These are phyloP conservation scores for Indri indri DNA, from an alignment of 2,113 vertebrate genomes.

Conservation along the genomic window DNA sequence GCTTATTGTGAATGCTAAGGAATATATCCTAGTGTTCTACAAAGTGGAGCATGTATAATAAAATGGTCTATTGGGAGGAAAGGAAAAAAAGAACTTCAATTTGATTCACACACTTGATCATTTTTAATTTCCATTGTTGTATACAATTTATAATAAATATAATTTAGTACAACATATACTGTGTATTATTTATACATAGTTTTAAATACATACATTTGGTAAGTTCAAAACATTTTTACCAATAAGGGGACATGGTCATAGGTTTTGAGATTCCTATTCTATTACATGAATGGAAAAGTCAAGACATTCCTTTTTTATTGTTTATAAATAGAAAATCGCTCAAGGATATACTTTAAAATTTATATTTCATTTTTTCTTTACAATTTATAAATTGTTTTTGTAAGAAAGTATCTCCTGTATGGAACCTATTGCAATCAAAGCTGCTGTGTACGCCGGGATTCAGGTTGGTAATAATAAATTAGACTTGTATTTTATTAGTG, in stretches of 20 bases:
- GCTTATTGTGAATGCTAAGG: background rate
- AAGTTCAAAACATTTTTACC: background rate
- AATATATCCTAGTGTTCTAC: background rate
- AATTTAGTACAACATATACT: background rate
- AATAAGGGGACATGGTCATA: background rate
- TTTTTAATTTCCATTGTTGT: background rate
- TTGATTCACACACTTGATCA: background rate
- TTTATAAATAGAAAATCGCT: background rate
- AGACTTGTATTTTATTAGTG: background rate
- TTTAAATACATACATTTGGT: background rate
- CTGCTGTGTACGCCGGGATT: background rate
- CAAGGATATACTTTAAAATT: background rate
- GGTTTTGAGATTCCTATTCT: background rate
- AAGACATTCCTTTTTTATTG: background rate
- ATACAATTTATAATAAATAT: background rate
- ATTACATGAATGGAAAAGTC: background rate
- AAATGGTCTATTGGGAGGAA: background rate
- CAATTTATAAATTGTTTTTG: background rate
- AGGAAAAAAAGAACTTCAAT: background rate
- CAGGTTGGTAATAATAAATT: background rate
- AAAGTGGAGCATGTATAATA: background rate
- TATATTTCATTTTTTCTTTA: background rate
- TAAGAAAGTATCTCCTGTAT: background rate
- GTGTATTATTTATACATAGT: background rate
- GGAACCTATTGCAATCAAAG: background rate